Evolutionary conservation across 1,140 invertebrate genomes (phyloP).

Genomic region (Diorhabda carinulata): DNA sequence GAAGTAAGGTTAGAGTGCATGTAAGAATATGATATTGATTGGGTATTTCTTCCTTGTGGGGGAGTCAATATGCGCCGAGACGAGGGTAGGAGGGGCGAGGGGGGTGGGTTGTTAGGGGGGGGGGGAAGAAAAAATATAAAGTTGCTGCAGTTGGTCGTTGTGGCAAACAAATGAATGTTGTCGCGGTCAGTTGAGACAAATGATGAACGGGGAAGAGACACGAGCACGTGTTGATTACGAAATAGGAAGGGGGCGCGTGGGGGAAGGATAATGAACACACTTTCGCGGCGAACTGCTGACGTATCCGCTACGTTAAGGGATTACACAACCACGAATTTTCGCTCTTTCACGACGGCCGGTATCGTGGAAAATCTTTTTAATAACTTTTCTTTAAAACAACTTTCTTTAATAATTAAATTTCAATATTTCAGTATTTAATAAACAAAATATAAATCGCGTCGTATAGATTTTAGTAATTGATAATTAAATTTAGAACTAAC

Average conservation of each 20-base stretch:
- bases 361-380: too few species aligned
- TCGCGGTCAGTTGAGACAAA: constrained; percentile 22
- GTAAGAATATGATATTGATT: constrained; percentile 48
- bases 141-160: constrained; percentile 28
- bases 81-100: constrained; percentile 11
- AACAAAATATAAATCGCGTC: too few species aligned
- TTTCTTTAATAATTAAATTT: too few species aligned
- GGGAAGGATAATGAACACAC: constrained; percentile 9
- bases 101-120: constrained; percentile 11
- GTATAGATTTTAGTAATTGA: too few species aligned
- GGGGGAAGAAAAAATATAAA: constrained; percentile 24
- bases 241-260: constrained; percentile 1
- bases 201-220: constrained; percentile 13
- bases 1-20: constrained; percentile 47
- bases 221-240: constrained; percentile 17
- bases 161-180: constrained; percentile 25
- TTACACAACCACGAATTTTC: too few species aligned
- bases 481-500: too few species aligned
- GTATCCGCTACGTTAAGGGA: neutral
- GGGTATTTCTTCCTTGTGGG: constrained; percentile 40
- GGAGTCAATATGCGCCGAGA: constrained; percentile 8
- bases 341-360: too few species aligned
- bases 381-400: too few species aligned
- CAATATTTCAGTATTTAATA: too few species aligned
- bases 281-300: constrained; percentile 10